Percentiles rank a stretch among this genome's conserved stretches.
phyloP scores from a whole-genome alignment of 1,140 invertebrate species.

The Psilanteris sp. region DNA sequence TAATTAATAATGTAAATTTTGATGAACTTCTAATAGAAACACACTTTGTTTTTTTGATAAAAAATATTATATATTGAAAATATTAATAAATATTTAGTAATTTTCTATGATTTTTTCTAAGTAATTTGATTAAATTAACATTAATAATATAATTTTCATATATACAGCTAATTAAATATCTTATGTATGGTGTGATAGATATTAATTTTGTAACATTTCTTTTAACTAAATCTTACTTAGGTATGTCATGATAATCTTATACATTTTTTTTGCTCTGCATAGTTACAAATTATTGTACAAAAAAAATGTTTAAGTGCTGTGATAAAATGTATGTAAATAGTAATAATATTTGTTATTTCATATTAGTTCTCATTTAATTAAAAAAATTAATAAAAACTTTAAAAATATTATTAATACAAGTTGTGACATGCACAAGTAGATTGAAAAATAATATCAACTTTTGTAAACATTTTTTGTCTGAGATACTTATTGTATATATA shows the following conservation, averaged over 20 bases:
- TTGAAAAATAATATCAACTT: neutral
- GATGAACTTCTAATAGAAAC: neutral
- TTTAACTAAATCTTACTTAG: conserved; percentile 10
- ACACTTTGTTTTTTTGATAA: no score
- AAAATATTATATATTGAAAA: no score
- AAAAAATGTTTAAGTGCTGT: conserved; percentile 24
- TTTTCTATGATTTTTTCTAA: neutral
- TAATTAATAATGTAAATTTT: conserved; percentile 8
- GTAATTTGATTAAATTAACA: neutral
- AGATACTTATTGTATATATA: conserved; percentile 49
- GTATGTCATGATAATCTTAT: conserved; percentile 3
- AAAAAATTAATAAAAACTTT: conserved; percentile 1
- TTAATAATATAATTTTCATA: conserved; percentile 16
- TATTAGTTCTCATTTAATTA: no score
- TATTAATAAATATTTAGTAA: no score
- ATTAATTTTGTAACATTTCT: conserved; percentile 22
- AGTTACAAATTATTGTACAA: neutral
- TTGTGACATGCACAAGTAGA: conserved; percentile 23
- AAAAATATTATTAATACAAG: conserved; percentile 24
- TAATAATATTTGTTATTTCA: neutral
- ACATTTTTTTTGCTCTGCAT: conserved; percentile 1
- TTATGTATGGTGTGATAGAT: conserved; percentile 3
- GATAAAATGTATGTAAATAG: conserved; percentile 38
- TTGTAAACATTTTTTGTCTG: conserved; percentile 26
- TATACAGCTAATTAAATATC: conserved; percentile 3